A percentile compares a stretch with the other conserved stretches of the same genome.
Conservation (phyloP, 2,113 vertebrate genomes). For the Leptosomus discolor region DNA sequence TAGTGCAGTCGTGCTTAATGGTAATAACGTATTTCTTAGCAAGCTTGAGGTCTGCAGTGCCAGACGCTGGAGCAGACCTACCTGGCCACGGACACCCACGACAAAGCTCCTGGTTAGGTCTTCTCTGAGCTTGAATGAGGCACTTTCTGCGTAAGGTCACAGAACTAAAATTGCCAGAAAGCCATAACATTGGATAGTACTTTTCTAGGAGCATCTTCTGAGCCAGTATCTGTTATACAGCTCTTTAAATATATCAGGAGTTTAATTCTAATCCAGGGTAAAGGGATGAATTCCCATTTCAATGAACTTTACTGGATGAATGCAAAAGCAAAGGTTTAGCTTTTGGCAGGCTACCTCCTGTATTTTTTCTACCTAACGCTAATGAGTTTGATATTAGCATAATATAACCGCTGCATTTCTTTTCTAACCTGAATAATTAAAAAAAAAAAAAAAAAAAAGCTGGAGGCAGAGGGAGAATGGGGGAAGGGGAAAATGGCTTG, state of each 20-base stretch:
- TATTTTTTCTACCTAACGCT: constrained; percentile 1
- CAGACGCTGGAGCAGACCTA: background rate
- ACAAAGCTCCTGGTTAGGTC: background rate
- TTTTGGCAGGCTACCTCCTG: constrained; percentile 16
- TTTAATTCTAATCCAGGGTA: constrained; percentile 24
- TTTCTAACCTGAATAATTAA: constrained; percentile 15
- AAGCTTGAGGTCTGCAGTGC: background rate
- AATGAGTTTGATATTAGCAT: constrained; percentile 43
- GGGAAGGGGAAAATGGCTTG: background rate
- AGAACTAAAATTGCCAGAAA: background rate
- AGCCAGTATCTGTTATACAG: background rate
- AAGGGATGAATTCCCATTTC: constrained; percentile 19
- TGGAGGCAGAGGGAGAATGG: background rate
- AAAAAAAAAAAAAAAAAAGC: background rate
- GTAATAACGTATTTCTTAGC: background rate
- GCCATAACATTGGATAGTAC: background rate
- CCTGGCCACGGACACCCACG: background rate
- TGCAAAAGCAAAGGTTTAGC: background rate
- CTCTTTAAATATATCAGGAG: background rate
- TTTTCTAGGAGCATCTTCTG: background rate
- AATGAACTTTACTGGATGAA: constrained; percentile 19
- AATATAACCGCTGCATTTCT: background rate
- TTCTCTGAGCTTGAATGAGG: background rate
- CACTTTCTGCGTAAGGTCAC: background rate
- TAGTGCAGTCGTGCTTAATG: background rate